Evolutionary conservation across 2,888 invertebrate species (phyloP).

Genomic region (Athalia cordata): DNA sequence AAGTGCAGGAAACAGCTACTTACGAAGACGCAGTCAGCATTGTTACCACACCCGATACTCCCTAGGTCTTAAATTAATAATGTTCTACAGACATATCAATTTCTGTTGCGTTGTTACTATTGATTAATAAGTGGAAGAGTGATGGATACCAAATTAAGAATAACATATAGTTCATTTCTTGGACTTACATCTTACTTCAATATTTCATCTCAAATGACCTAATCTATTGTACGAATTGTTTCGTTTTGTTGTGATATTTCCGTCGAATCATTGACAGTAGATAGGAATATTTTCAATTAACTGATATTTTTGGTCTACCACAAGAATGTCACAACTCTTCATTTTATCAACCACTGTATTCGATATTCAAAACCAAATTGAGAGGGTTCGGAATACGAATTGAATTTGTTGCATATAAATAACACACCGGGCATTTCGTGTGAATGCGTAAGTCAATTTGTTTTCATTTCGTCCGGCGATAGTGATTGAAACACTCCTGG

Average conservation of each 20-base stretch:
- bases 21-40: conserved; percentile 52
- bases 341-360: neutral
- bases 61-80: conserved; percentile 31
- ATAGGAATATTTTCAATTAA: conserved; percentile 10
- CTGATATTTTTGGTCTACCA: neutral
- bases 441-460: neutral
- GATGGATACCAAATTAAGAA: conserved; percentile 24
- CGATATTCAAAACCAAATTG: neutral
- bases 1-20: conserved; percentile 56
- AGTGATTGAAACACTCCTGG: no score
- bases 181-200: neutral
- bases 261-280: conserved; percentile 2
- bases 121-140: conserved; percentile 18
- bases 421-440: neutral
- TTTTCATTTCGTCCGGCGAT: no score
- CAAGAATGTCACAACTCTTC: neutral
- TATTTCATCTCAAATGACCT: neutral
- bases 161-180: conserved; percentile 18
- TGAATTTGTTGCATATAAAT: neutral
- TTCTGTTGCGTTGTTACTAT: conserved; percentile 36
- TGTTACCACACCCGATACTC: conserved; percentile 24
- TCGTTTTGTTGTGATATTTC: conserved; percentile 36
- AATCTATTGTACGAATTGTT: conserved; percentile 30
- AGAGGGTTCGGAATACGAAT: conserved; percentile 1
- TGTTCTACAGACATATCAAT: conserved; percentile 40